Evolutionary conservation across 2,797 vertebrate species (phyloP).

Genomic region (Labeo calbasu): DNA sequence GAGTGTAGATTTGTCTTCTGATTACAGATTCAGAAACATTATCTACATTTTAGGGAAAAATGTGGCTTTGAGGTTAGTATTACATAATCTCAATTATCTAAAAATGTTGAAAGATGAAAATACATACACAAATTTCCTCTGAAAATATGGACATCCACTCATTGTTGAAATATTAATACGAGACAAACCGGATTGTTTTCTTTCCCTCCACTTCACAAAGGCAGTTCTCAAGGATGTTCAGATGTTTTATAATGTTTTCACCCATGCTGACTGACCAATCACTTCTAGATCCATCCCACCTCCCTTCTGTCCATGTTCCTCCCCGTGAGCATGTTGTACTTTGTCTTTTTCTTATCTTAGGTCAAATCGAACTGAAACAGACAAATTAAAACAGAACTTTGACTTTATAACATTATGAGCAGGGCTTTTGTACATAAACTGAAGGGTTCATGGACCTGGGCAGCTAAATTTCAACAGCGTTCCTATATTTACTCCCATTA

Average conservation of each 20-base stretch:
- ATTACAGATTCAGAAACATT: background rate
- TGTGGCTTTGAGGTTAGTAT: background rate
- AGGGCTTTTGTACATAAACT: background rate
- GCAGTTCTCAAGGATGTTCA: background rate
- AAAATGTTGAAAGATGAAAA: background rate
- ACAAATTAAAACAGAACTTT: background rate
- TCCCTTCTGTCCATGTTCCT: conserved; percentile 40
- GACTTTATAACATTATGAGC: conserved; percentile 9
- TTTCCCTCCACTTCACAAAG: background rate
- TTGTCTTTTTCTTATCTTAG: conserved; percentile 62
- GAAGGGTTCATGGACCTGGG: background rate
- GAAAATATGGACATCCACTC: conserved; percentile 83
- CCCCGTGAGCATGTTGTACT: conserved; percentile 60
- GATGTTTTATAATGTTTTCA: conserved; percentile 67
- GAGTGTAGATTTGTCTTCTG: background rate
- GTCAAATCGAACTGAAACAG: conserved; percentile 17
- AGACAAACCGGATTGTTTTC: conserved; percentile 7
- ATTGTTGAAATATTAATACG: conserved; percentile 66
- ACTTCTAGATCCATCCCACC: conserved; percentile 64
- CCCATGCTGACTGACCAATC: conserved; percentile 70
- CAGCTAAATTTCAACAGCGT: background rate
- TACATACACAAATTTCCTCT: conserved; percentile 79
- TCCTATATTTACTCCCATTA: background rate
- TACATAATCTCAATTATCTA: background rate
- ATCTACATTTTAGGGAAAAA: background rate